phyloP scores from a whole-genome alignment of 2,113 vertebrate species.

The Dissostichus mawsoni region DNA sequence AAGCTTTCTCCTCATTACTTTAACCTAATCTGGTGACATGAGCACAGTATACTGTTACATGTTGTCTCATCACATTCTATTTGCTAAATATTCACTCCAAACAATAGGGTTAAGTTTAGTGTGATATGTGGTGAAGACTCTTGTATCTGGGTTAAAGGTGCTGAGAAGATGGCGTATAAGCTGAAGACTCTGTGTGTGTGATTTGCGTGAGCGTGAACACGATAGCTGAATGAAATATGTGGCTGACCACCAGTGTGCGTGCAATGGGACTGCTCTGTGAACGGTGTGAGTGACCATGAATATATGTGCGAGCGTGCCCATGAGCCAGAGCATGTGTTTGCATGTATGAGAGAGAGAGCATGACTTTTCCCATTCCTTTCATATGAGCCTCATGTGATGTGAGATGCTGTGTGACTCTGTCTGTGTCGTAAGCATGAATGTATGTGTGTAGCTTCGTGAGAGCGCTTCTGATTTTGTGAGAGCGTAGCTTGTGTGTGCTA shows the following conservation, averaged over 20 bases:
- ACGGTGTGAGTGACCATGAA: conserved; percentile 54
- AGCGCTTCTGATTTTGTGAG: conserved; percentile 7
- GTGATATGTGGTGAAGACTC: conserved; percentile 11
- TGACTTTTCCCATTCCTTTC: conserved; percentile 60
- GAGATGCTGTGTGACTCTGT: conserved; percentile 17
- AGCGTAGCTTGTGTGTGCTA: neutral
- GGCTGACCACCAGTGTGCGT: conserved; percentile 38
- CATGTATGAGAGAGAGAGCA: conserved; percentile 63
- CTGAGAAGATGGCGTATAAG: conserved; percentile 21
- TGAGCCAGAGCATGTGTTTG: conserved; percentile 61
- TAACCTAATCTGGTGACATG: neutral
- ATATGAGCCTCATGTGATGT: conserved; percentile 65
- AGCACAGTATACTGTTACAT: neutral
- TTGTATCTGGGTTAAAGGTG: conserved; percentile 22
- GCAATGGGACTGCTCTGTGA: conserved; percentile 43
- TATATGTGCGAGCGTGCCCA: conserved; percentile 36
- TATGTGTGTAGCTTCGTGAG: neutral
- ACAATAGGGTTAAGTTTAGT: conserved; percentile 7
- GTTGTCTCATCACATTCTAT: conserved; percentile 26
- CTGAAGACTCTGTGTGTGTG: conserved; percentile 34
- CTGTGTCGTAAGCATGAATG: neutral
- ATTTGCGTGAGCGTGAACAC: conserved; percentile 9
- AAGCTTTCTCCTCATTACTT: neutral
- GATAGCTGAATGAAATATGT: conserved; percentile 50
- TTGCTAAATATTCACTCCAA: neutral